Evolutionary conservation across 1,140 invertebrate species (phyloP).

Genomic region (Macrotrachela quadricornifera): DNA sequence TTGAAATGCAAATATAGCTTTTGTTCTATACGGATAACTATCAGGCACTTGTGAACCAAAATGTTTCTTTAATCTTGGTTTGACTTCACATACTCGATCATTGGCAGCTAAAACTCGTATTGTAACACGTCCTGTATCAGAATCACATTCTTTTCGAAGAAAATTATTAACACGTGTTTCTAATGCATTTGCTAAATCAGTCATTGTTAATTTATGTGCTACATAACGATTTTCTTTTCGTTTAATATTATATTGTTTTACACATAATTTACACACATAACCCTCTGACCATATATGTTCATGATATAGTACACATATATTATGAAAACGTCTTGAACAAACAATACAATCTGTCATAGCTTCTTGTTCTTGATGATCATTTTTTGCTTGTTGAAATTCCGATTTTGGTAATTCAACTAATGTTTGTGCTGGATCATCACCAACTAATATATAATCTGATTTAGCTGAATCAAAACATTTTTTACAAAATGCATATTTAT

Average conservation of each 20-base stretch:
- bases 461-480: constrained; percentile 99
- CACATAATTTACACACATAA: constrained; percentile 13
- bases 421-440: constrained; percentile 50
- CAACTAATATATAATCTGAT: constrained; percentile 71
- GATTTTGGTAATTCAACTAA: constrained; percentile 6
- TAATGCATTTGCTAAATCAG: constrained; percentile 70
- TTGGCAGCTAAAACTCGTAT: constrained; percentile 90
- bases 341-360: constrained; percentile 51
- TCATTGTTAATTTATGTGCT: neutral
- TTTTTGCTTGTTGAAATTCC: constrained; percentile 2
- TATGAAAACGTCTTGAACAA: constrained; percentile 83
- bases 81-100: constrained; percentile 93
- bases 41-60: constrained; percentile 53
- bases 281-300: constrained; percentile 82
- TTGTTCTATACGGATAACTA: constrained; percentile 88
- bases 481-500: constrained; percentile 96
- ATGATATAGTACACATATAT: constrained; percentile 87
- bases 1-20: constrained; percentile 97
- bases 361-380: constrained; percentile 8
- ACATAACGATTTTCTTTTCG: neutral
- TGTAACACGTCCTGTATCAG: constrained; percentile 78
- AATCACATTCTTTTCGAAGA: constrained; percentile 70
- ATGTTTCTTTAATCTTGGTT: constrained; percentile 62
- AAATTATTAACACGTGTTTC: constrained; percentile 90
- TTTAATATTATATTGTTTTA: neutral